Percentiles rank a stretch among this genome's conserved stretches.
Evolutionary conservation across 2,113 vertebrate species (phyloP).

Genomic region (Laterallus jamaicensis): DNA sequence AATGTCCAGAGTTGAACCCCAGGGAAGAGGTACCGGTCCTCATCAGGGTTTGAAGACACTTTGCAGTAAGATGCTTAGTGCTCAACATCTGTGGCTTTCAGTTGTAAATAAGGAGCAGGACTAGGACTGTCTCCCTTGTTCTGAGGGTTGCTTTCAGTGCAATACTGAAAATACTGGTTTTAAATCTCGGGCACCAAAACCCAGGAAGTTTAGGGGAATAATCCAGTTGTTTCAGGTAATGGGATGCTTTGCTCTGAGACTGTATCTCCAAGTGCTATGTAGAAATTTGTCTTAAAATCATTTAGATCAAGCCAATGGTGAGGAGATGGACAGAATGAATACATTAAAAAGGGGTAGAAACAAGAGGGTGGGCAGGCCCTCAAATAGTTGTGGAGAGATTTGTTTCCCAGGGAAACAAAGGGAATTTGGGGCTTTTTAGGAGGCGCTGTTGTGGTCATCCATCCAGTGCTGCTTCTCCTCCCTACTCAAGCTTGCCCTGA

Average conservation of each 20-base stretch:
- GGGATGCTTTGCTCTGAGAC: neutral
- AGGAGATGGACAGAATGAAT: neutral
- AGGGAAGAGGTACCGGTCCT: neutral
- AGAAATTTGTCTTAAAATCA: neutral
- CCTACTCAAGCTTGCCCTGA: neutral
- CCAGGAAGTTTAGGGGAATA: too few species aligned
- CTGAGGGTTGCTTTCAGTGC: neutral
- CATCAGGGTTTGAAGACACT: neutral
- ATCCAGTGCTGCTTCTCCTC: neutral
- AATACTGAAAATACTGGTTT: neutral
- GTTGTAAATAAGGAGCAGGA: neutral
- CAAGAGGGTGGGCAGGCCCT: neutral
- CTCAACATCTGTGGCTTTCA: neutral
- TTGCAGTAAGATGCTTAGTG: neutral
- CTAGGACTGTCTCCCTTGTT: neutral
- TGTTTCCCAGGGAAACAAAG: neutral
- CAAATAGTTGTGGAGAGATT: too few species aligned
- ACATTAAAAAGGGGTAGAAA: neutral
- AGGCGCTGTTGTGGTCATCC: neutral
- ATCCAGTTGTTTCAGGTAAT: rapidly evolving
- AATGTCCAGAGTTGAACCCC: neutral
- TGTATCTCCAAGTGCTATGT: neutral
- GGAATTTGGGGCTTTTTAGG: neutral
- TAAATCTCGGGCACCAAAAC: neutral
- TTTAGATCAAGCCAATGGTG: neutral